Percentiles rank a stretch among this genome's conserved stretches.
These are phyloP conservation scores for Bucorvus abyssinicus DNA, from an alignment of 2,797 vertebrate genomes.

Conservation along the genomic window DNA sequence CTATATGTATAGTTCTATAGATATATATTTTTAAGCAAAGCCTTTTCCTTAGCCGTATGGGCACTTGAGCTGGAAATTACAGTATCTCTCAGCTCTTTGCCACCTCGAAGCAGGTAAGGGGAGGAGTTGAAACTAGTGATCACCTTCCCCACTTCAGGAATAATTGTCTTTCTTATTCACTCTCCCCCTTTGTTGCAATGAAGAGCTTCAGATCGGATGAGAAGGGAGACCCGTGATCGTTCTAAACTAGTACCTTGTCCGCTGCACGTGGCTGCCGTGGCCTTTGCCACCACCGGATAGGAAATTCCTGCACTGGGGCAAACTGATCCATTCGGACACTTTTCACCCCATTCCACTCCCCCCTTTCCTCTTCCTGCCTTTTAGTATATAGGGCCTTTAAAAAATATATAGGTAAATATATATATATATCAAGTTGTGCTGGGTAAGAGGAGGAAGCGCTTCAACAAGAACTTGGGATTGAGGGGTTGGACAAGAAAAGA, in stretches of 20 bases:
- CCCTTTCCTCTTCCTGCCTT: constrained; percentile 10
- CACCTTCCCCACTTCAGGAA: constrained; percentile 1
- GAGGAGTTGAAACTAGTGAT: constrained; percentile 21
- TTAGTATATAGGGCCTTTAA: constrained; percentile 38
- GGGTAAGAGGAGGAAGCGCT: constrained; percentile 34
- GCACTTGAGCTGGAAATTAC: constrained; percentile 14
- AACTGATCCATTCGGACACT: background rate
- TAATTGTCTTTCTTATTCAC: background rate
- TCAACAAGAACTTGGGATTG: background rate
- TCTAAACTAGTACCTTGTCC: background rate
- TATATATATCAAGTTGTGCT: constrained; percentile 13
- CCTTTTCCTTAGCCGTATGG: background rate
- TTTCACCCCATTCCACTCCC: background rate
- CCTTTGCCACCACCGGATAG: background rate
- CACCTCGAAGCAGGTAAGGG: background rate
- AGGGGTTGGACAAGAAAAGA: constrained; percentile 6
- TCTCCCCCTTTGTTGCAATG: background rate
- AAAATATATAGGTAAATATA: constrained; percentile 47
- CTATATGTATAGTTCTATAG: constrained; percentile 69
- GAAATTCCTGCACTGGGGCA: constrained; percentile 40
- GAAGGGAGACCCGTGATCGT: background rate
- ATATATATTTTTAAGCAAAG: constrained; percentile 71
- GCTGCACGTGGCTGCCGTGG: background rate
- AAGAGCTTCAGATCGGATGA: background rate
- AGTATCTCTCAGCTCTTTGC: constrained; percentile 1